Conservation (phyloP, 2,797 vertebrate species). For the Protosalanx chinensis region DNA sequence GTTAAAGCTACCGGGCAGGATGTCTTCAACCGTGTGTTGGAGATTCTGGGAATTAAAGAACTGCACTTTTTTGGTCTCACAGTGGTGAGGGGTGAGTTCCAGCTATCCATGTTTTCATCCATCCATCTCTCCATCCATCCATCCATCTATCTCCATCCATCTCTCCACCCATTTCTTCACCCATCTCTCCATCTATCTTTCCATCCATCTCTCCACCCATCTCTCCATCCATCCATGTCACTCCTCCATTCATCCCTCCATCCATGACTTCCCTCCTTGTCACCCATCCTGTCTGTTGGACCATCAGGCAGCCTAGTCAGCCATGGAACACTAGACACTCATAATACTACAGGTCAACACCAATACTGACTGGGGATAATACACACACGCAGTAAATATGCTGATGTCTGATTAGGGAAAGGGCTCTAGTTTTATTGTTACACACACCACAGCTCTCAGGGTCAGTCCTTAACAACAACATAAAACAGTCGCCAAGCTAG, state of each 20-base stretch:
- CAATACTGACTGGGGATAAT: not conserved
- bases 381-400: not conserved
- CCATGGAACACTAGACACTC: not conserved
- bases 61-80: conserved; percentile 88
- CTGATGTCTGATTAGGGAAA: not conserved
- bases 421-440: not conserved
- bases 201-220: not conserved
- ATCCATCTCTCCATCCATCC: not conserved
- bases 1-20: conserved; percentile 84
- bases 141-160: not conserved
- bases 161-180: not conserved
- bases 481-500: not conserved
- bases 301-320: not conserved
- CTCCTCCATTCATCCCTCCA: not conserved
- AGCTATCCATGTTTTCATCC: not conserved
- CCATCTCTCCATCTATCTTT: not conserved
- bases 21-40: conserved; percentile 79
- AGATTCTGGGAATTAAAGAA: conserved; percentile 79
- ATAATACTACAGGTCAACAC: not conserved
- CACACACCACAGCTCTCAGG: not conserved
- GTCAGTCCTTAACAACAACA: too few relatives aligned
- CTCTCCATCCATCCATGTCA: not conserved
- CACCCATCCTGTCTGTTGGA: not conserved
- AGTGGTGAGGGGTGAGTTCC: conserved; percentile 82
- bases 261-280: too few relatives aligned